Evolutionary conservation across 2,797 vertebrate species (phyloP).

Genomic region (Acrossocheilus fasciatus): DNA sequence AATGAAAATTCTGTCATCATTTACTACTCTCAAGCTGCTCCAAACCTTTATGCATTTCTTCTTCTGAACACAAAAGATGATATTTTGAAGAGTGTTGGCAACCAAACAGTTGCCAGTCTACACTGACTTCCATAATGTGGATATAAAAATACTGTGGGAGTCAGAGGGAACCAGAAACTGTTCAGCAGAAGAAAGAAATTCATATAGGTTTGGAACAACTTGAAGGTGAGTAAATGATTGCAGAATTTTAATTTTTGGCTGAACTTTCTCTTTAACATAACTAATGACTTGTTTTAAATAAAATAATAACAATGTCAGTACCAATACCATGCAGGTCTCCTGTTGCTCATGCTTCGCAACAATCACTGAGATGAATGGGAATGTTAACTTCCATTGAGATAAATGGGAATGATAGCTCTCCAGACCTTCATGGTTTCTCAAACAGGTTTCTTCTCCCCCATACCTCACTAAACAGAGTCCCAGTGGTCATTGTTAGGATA

Average conservation of each 20-base stretch:
- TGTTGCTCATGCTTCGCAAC: not conserved
- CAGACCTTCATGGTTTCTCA: not conserved
- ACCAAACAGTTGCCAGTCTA: not conserved
- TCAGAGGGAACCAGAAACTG: not conserved
- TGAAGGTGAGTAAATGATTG: not conserved
- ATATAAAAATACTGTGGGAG: not conserved
- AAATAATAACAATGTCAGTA: not conserved
- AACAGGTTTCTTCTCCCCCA: not conserved
- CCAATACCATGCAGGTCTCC: not conserved
- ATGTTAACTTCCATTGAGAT: not conserved
- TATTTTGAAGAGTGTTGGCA: not conserved
- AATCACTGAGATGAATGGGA: not conserved
- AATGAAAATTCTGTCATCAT: no score
- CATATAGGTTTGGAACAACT: not conserved
- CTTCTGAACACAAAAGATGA: not conserved
- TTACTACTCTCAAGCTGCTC: not conserved
- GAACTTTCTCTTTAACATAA: not conserved
- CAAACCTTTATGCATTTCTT: not conserved
- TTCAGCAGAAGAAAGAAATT: not conserved
- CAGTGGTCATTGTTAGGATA: constrained; percentile 56
- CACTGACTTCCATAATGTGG: not conserved
- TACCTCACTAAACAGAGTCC: constrained; percentile 51
- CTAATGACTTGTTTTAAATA: not conserved
- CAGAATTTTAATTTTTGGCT: not conserved
- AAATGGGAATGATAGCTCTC: not conserved